Conservation (phyloP, 1,140 invertebrate genomes). For the Melitaea cinxia region DNA sequence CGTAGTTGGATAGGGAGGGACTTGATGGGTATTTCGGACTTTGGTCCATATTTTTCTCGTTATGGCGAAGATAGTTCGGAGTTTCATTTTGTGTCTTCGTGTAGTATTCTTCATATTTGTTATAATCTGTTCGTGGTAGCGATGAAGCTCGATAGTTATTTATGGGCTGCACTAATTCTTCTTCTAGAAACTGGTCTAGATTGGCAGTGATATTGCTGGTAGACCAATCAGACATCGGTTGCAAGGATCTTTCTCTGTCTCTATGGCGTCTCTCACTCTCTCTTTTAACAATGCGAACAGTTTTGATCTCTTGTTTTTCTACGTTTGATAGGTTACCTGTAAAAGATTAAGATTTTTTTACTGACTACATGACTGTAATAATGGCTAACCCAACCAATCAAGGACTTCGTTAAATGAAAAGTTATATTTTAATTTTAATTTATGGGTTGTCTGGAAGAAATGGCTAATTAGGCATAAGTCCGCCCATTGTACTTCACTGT, state of each 20-base stretch:
- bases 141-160: constrained; percentile 70
- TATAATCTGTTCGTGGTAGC: constrained; percentile 65
- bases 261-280: constrained; percentile 92
- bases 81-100: constrained; percentile 53
- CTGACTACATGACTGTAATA: too few species aligned
- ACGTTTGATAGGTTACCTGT: constrained; percentile 89
- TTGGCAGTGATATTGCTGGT: constrained; percentile 64
- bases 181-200: constrained; percentile 83
- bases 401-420: too few species aligned
- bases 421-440: too few species aligned
- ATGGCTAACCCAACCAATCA: too few species aligned
- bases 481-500: too few species aligned
- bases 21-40: constrained; percentile 75
- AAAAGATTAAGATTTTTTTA: constrained; percentile 39
- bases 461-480: too few species aligned
- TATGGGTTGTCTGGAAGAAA: too few species aligned
- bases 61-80: constrained; percentile 51
- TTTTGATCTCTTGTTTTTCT: constrained; percentile 94
- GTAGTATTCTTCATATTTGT: constrained; percentile 66
- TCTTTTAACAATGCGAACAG: constrained; percentile 95
- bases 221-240: constrained; percentile 76
- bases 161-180: constrained; percentile 72
- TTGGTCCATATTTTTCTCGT: constrained; percentile 65
- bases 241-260: constrained; percentile 84
- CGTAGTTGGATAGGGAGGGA: constrained; percentile 74